Evolutionary conservation across 2,888 invertebrate species (phyloP).

Genomic region (Phlogophora meticulosa): DNA sequence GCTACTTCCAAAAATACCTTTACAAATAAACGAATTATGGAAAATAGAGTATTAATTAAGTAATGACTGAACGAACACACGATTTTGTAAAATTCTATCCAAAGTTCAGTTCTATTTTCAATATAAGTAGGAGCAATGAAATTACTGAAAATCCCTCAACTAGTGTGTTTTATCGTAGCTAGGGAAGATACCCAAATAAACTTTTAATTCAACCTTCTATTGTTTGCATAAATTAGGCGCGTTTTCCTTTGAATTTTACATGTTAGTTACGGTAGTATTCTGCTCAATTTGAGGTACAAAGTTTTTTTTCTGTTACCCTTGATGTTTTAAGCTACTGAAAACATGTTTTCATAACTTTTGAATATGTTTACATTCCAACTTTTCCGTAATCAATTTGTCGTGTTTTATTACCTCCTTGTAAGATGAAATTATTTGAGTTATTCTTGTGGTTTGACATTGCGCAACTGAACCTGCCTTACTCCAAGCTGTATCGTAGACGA

Average conservation of each 20-base stretch:
- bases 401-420: too few species aligned
- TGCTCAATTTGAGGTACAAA: conserved; percentile 26
- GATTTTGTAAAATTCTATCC: conserved; percentile 10
- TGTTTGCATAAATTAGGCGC: conserved; percentile 49
- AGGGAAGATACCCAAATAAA: conserved; percentile 32
- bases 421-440: too few species aligned
- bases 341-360: not conserved
- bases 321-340: conserved; percentile 18
- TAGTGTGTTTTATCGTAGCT: conserved; percentile 2
- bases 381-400: not conserved
- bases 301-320: conserved; percentile 9
- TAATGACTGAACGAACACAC: not conserved
- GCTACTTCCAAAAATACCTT: conserved; percentile 1
- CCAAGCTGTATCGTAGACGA: too few species aligned
- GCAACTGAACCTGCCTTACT: too few species aligned
- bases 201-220: conserved; percentile 48
- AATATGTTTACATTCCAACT: not conserved
- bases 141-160: conserved; percentile 11
- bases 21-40: not conserved
- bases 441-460: too few species aligned
- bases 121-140: conserved; percentile 4
- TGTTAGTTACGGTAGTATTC: conserved; percentile 45
- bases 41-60: too few species aligned
- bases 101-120: conserved; percentile 1
- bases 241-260: conserved; percentile 44